Evolutionary conservation across 2,113 vertebrate genomes (phyloP).

Genomic region (Perccottus glenii): DNA sequence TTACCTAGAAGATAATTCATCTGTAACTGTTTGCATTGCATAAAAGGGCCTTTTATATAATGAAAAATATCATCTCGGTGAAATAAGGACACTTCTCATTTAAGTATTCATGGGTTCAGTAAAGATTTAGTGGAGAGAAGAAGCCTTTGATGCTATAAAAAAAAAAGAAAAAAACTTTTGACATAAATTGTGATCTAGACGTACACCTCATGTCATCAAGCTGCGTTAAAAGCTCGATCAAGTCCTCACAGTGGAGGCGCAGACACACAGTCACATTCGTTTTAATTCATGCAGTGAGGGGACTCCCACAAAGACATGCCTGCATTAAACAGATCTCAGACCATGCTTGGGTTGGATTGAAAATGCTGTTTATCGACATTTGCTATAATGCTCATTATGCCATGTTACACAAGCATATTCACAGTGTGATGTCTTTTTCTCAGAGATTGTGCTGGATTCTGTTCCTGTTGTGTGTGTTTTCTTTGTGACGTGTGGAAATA

Average conservation of each 20-base stretch:
- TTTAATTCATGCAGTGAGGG: slow-evolving; percentile 8
- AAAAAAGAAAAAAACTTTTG: neutral
- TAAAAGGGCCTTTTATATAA: neutral
- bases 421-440: slow-evolving; percentile 20
- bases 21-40: neutral
- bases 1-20: neutral
- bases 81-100: slow-evolving; percentile 1
- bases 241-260: slow-evolving; percentile 3
- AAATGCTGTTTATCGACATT: slow-evolving; percentile 51
- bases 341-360: slow-evolving; percentile 25
- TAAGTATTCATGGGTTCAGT: neutral
- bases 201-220: slow-evolving; percentile 4
- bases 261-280: neutral
- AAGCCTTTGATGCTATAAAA: neutral
- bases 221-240: slow-evolving; percentile 7
- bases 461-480: slow-evolving; percentile 24
- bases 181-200: slow-evolving; percentile 12
- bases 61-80: slow-evolving; percentile 1
- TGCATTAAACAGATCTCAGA: slow-evolving; percentile 30
- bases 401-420: slow-evolving; percentile 33
- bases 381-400: slow-evolving; percentile 37
- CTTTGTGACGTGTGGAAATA: slow-evolving; percentile 13
- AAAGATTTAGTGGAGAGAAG: slow-evolving; percentile 4
- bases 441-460: slow-evolving; percentile 16
- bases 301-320: slow-evolving; percentile 6